Evolutionary conservation across 2,113 vertebrate genomes (phyloP).

Genomic region (Anolis sagrei): DNA sequence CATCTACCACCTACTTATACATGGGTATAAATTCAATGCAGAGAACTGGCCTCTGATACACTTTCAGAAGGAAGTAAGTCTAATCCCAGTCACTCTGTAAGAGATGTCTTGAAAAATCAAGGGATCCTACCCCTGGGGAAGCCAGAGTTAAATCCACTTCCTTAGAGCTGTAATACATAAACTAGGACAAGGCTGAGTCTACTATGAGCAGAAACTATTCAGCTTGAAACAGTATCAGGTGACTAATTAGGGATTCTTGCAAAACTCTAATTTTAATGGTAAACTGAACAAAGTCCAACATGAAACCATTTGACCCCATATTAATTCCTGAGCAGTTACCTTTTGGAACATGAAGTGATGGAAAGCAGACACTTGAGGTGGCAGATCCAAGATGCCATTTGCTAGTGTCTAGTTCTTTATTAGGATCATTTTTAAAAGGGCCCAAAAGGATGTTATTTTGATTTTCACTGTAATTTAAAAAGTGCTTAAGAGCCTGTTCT

Average conservation of each 20-base stretch:
- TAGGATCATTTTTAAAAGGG: not conserved
- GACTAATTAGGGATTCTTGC: not conserved
- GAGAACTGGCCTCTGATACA: slow-evolving; percentile 85
- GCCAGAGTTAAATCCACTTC: not conserved
- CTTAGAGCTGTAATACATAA: not conserved
- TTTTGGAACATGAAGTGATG: not conserved
- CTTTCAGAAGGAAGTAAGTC: slow-evolving; percentile 87
- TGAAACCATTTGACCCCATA: not conserved
- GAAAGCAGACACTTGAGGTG: not conserved
- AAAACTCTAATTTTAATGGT: not conserved
- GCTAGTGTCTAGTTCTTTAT: not conserved
- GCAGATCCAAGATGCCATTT: not conserved
- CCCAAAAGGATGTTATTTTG: not conserved
- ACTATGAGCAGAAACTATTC: not conserved
- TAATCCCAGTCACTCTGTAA: not conserved
- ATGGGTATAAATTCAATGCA: slow-evolving; percentile 88
- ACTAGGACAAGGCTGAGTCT: not conserved
- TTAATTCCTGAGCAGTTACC: not conserved
- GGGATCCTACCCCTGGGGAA: not conserved
- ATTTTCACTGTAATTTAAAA: not conserved
- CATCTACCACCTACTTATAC: slow-evolving; percentile 83
- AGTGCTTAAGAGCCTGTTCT: not conserved
- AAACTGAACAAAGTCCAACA: not conserved
- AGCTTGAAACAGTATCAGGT: not conserved
- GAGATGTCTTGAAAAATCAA: not conserved